A percentile compares a stretch with the other conserved stretches of the same genome.
phyloP scores from a whole-genome alignment of 2,113 vertebrate species.

The Pithys albifrons region DNA sequence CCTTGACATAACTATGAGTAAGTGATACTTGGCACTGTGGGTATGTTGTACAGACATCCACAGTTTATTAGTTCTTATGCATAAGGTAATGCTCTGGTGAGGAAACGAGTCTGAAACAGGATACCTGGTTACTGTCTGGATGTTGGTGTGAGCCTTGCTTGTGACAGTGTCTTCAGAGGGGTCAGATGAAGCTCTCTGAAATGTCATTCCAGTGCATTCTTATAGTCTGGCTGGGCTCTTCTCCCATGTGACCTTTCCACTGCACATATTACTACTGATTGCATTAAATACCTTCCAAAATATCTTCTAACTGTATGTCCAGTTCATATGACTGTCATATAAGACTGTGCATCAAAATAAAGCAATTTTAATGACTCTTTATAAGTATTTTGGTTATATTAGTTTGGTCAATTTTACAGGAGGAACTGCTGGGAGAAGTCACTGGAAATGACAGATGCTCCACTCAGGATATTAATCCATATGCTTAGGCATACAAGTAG shows the following conservation, averaged over 20 bases:
- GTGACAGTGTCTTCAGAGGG: background rate
- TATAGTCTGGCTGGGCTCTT: background rate
- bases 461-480: background rate
- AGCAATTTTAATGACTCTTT: background rate
- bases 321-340: background rate
- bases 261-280: background rate
- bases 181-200: background rate
- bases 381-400: background rate
- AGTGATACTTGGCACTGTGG: background rate
- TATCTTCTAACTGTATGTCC: background rate
- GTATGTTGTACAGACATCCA: background rate
- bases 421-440: background rate
- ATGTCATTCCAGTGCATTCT: background rate
- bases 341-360: background rate
- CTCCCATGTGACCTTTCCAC: background rate
- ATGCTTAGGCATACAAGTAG: background rate
- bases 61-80: background rate
- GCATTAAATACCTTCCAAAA: background rate
- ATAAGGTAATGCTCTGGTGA: background rate
- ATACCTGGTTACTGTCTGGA: background rate
- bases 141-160: background rate
- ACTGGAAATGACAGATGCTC: constrained; percentile 32
- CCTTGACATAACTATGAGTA: background rate
- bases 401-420: background rate
- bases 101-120: background rate